These are phyloP conservation scores for Heterocephalus glaber DNA, from an alignment of 2,113 vertebrate genomes.

Conservation along the genomic window DNA sequence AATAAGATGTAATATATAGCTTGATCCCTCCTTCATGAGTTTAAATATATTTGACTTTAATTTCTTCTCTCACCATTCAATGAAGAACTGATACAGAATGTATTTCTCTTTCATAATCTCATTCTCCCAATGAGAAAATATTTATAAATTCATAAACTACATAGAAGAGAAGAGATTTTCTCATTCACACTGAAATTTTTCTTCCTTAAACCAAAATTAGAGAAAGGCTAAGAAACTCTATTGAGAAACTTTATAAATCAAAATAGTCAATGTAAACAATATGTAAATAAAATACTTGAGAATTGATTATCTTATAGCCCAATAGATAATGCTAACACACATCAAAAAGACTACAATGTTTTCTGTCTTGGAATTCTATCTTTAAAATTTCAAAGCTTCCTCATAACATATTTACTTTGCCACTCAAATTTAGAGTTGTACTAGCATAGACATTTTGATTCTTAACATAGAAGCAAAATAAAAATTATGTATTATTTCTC, in stretches of 20 bases:
- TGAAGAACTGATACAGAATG: background rate
- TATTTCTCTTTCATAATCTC: background rate
- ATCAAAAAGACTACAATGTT: background rate
- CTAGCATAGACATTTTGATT: background rate
- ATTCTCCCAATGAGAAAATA: background rate
- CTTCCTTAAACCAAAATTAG: background rate
- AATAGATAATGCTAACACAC: background rate
- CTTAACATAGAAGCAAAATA: background rate
- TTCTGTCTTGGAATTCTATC: background rate
- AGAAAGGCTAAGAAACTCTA: background rate
- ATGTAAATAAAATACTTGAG: too few relatives aligned
- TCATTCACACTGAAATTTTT: background rate
- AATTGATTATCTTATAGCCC: background rate
- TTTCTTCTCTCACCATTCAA: slow-evolving; percentile 71
- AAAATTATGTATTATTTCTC: background rate
- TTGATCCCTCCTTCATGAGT: slow-evolving; percentile 71
- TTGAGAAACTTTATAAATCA: background rate
- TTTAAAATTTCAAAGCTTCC: slow-evolving; percentile 17
- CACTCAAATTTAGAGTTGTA: background rate
- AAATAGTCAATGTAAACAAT: slow-evolving; percentile 18
- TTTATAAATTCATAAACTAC: background rate
- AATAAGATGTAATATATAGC: slow-evolving; percentile 73
- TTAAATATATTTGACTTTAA: slow-evolving; percentile 74
- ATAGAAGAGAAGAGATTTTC: background rate
- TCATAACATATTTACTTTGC: background rate